A percentile compares a stretch with the other conserved stretches of the same genome.
phyloP scores from a whole-genome alignment of 2,888 invertebrate species.

The Caenorhabditis zanzibari region DNA sequence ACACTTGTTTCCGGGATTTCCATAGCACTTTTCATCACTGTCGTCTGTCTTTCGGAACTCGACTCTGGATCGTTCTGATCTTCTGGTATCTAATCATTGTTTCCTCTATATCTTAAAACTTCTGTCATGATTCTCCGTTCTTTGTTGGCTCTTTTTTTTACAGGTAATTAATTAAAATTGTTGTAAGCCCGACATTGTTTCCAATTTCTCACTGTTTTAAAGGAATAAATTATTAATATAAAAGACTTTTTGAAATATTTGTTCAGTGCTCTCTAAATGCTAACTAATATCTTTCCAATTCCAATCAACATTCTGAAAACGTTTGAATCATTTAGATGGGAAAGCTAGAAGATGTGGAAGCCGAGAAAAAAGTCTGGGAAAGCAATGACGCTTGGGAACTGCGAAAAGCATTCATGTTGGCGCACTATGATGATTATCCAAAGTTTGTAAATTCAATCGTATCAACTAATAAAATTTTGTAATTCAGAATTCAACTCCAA shows the following conservation, averaged over 20 bases:
- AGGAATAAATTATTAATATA: slow-evolving; percentile 8
- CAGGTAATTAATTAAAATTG: not conserved
- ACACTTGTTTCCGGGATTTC: slow-evolving; percentile 6
- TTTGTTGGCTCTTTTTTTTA: slow-evolving; percentile 10
- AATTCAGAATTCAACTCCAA: slow-evolving; percentile 69
- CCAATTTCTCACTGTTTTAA: slow-evolving; percentile 1
- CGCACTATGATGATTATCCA: slow-evolving; percentile 70
- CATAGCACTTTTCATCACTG: slow-evolving; percentile 11
- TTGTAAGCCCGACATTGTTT: not conserved
- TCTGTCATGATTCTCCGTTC: not conserved
- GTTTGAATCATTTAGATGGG: slow-evolving; percentile 43
- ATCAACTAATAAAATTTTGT: not conserved
- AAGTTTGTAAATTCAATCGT: slow-evolving; percentile 38
- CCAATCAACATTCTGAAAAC: not conserved
- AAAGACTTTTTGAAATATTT: not conserved
- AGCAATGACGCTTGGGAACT: slow-evolving; percentile 70
- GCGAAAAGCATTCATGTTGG: slow-evolving; percentile 68
- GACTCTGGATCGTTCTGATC: slow-evolving; percentile 12
- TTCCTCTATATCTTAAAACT: not conserved
- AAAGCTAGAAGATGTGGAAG: slow-evolving; percentile 65
- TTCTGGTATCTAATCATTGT: not conserved
- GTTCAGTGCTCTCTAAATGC: not conserved
- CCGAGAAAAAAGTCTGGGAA: slow-evolving; percentile 69
- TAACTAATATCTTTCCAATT: no score
- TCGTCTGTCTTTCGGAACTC: slow-evolving; percentile 1